phyloP scores from a whole-genome alignment of 2,888 invertebrate species.

The Lymantria monacha region DNA sequence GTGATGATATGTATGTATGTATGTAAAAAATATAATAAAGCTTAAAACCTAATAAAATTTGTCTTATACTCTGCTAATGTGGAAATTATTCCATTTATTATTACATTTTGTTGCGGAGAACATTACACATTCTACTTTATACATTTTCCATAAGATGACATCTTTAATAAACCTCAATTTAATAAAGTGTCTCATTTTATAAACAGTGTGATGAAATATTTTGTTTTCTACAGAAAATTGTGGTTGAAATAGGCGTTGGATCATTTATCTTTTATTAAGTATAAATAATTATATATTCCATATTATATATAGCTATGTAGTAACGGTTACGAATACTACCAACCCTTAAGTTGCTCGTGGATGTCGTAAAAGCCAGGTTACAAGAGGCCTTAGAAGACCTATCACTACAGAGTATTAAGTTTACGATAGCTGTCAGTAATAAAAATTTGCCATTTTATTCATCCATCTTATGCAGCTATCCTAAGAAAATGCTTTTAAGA shows the following conservation, averaged over 20 bases:
- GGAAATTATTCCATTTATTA: constrained; percentile 26
- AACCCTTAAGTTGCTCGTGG: too few species aligned
- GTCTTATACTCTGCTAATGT: not conserved
- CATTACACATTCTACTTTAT: not conserved
- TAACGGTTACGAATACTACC: too few species aligned
- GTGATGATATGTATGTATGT: too few species aligned
- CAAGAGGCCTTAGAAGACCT: too few species aligned
- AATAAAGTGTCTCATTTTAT: constrained; percentile 1
- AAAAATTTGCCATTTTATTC: too few species aligned
- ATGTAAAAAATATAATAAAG: not conserved
- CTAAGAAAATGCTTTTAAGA: too few species aligned
- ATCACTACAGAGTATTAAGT: too few species aligned
- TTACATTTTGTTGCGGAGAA: not conserved
- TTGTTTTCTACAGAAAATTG: not conserved
- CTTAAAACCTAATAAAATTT: not conserved
- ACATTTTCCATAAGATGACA: not conserved
- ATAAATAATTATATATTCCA: too few species aligned
- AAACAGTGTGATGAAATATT: not conserved
- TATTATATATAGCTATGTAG: too few species aligned
- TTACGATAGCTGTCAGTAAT: too few species aligned
- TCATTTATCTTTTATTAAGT: not conserved
- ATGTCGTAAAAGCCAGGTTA: too few species aligned
- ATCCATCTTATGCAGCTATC: too few species aligned
- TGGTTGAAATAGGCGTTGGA: not conserved
- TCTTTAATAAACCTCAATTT: not conserved